Evolutionary conservation across 2,113 vertebrate species (phyloP), one percentile per base, ranked within the genome.

Genomic region (Podarcis muralis): DNA sequence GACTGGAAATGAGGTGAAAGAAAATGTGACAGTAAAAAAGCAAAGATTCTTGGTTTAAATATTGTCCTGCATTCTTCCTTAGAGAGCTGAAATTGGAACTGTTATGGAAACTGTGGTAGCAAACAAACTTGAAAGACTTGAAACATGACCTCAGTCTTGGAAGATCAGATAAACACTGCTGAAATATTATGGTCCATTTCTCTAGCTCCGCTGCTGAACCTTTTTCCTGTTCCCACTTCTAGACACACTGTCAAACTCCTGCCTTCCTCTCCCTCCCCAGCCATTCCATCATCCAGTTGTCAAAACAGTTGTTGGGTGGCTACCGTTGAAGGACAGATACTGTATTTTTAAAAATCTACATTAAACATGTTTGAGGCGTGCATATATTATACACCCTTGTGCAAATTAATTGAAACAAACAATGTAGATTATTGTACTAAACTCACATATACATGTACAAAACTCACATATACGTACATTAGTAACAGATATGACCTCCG

Each of bases 61-160:
- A 48, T 76, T 88, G 69, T 87, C 0, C 62, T 89, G 20, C 77
- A 69, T 71, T 6, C 84, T 91, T 79, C 48, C 82, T 57, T 66
- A 43, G 72, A 78, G 18, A 78, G 43, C 62, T 78, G n/a, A 69
- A 84, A 77, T 78, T 84, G 40, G 40, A 71, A 16, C 90, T n/a
- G 59, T 16, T 82, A 62, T 40, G 81, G 90, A 91, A 81, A 83
- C 59, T 53, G n/a, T 37, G 72, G 35, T 84, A 83, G 72, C 81
- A 88, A 84, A 83, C 81, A 68, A 83, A 88, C 62, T 53, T 83
- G 81, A 84, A 88, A 76, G 81, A 59, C 35, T 18, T 90, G 59
- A 92, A 90, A 85, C 35, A 53, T 88, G 81, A 88, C 81, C 59
- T 88, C 85, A 66, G 30, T 59, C 3, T 11, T 76, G 40, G 78